A percentile compares a stretch with the other conserved stretches of the same genome.
phyloP scores from a whole-genome alignment of 2,888 invertebrate species.

The Spodoptera exigua region DNA sequence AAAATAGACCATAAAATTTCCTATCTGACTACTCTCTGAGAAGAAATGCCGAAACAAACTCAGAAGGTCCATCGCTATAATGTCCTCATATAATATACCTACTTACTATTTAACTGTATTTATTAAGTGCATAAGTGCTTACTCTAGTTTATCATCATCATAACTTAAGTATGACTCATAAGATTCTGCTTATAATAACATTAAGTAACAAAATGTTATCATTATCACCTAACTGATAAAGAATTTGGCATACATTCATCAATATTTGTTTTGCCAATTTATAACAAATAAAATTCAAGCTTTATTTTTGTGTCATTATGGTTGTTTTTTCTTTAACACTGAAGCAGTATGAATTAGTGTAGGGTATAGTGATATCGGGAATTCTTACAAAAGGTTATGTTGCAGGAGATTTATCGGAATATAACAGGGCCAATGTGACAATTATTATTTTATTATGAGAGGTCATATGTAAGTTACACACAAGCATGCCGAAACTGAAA shows the following conservation, averaged over 20 bases:
- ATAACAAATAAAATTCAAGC: slow-evolving; percentile 25
- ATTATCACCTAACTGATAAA: slow-evolving; percentile 34
- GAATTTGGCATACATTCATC: slow-evolving; percentile 21
- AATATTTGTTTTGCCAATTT: slow-evolving; percentile 8
- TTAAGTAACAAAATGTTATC: slow-evolving; percentile 28
- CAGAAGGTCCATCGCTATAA: too few relatives aligned
- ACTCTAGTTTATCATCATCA: too few relatives aligned
- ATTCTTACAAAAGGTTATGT: slow-evolving; percentile 2
- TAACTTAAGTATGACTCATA: slow-evolving; percentile 14
- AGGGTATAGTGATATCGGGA: neutral
- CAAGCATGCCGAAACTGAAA: too few relatives aligned
- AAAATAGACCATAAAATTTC: too few relatives aligned
- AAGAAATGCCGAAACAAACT: too few relatives aligned
- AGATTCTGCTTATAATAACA: slow-evolving; percentile 23
- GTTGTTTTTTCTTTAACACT: slow-evolving; percentile 13
- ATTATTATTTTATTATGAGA: too few relatives aligned
- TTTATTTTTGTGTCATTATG: slow-evolving; percentile 13
- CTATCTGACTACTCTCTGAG: too few relatives aligned
- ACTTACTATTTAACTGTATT: too few relatives aligned
- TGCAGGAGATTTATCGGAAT: neutral
- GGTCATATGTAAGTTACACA: too few relatives aligned
- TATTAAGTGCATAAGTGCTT: too few relatives aligned
- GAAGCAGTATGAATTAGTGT: neutral
- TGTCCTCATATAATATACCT: too few relatives aligned
- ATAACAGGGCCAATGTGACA: too few relatives aligned